Conservation (phyloP, 2,888 invertebrate species). For the Pteria penguin region DNA sequence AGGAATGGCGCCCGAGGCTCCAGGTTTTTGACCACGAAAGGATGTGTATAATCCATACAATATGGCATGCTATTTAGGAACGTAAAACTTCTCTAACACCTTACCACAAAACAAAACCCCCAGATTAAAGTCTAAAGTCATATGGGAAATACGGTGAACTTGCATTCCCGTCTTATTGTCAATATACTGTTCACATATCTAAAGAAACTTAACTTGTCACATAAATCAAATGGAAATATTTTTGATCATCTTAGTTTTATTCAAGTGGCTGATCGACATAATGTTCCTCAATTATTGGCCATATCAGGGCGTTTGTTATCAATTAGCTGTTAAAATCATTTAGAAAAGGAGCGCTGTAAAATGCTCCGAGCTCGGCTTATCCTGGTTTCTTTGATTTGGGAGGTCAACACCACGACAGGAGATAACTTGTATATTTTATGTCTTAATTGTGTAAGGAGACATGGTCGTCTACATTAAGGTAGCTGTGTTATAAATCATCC, state of each 20-base stretch:
- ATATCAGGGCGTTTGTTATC: too few relatives aligned
- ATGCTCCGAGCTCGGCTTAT: too few relatives aligned
- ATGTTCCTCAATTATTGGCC: too few relatives aligned
- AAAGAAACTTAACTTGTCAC: neutral
- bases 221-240: neutral
- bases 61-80: neutral
- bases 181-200: neutral
- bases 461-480: too few relatives aligned
- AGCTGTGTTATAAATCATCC: too few relatives aligned
- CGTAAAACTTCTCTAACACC: neutral
- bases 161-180: neutral
- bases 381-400: too few relatives aligned
- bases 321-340: neutral
- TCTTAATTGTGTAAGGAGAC: too few relatives aligned
- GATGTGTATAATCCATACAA: neutral
- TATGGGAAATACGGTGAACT: neutral
- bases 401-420: too few relatives aligned
- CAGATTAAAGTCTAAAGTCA: neutral
- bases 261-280: neutral
- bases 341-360: neutral
- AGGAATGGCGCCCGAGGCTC: neutral
- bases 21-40: neutral
- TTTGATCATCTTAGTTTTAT: neutral
- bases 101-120: neutral
- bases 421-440: too few relatives aligned